These are phyloP conservation scores for Archips xylosteana DNA, from an alignment of 2,888 invertebrate genomes.

Conservation along the genomic window DNA sequence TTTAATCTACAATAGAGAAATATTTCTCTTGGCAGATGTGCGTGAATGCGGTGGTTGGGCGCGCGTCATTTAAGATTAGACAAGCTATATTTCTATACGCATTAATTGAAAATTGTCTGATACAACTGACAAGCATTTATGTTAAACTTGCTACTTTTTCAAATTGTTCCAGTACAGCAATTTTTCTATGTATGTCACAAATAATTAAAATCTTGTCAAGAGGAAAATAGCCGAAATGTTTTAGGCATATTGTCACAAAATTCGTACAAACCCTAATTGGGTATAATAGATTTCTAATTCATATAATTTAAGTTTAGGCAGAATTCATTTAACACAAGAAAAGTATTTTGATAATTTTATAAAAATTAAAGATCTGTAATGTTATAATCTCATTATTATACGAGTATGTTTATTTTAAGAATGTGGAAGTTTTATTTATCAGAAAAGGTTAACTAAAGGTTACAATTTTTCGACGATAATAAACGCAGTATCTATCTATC, in stretches of 20 bases:
- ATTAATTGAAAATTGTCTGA: not conserved
- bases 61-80: too few relatives aligned
- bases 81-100: not conserved
- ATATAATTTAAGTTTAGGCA: not conserved
- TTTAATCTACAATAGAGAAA: too few relatives aligned
- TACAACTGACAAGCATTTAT: not conserved
- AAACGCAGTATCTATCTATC: too few relatives aligned
- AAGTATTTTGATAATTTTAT: conserved; percentile 5
- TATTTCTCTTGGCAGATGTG: too few relatives aligned
- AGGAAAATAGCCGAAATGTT: too few relatives aligned
- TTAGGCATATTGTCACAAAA: too few relatives aligned
- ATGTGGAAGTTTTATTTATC: conserved; percentile 6
- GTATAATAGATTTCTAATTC: not conserved
- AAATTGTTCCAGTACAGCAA: too few relatives aligned
- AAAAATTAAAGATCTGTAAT: conserved; percentile 8
- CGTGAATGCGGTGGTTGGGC: too few relatives aligned
- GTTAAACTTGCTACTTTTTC: not conserved
- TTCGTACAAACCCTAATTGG: too few relatives aligned
- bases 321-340: not conserved
- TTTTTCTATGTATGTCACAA: not conserved
- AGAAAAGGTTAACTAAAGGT: too few relatives aligned
- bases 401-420: not conserved
- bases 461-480: too few relatives aligned
- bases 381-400: conserved; percentile 8
- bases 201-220: too few relatives aligned